Base-by-base conservation (phyloP, 2,888 invertebrate genomes). In the Drosophila maculinotata region DNA sequence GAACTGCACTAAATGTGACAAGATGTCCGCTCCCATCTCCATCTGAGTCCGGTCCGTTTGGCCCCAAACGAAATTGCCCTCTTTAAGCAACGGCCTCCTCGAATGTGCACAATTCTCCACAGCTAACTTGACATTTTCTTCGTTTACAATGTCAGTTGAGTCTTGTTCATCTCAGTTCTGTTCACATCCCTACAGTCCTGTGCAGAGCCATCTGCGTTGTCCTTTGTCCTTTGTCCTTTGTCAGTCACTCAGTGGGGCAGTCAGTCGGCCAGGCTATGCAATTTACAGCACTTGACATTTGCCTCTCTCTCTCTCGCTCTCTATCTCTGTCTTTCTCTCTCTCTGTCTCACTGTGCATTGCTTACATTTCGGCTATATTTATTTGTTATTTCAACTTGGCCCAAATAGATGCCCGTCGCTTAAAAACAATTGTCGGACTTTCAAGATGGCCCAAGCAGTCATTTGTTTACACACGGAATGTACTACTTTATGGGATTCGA, bases 231-330 rank as follows among this genome's bases (percentile, higher is more conserved):
- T 20, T 67, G 44, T 45, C 52, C 39, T 42, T 30, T 54, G 28
- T 28, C 54, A 54, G 56, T 47, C 53, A 41, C 10, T 53, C 58
- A 64, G 54, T 42, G 15, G 45, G 47, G 25, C 69, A 59, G 51
- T 26, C 64, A 67, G 69, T 52, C 51, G 57, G 49, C 39, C 63
- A 49, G 39, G 54, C 69, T 47, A 48, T 62, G 56, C 49, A 76
- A 63, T 81, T 69, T 48, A 51, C 48, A 68, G 48, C 56, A 68
- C 78, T 84, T 74, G 81, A 83, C 73, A 67, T 67, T 82, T 60
- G 56, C 12, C 33, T 35, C 35, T 25, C 36, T n/a, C 8, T 14
- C 17, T 25, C 8, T 8, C n/a, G n/a, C 25, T 7, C 2, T 12
- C 39, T 20, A 5, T 6, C 6, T 17, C 20, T 31, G 9, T 30